These are phyloP conservation scores for Tamandua tetradactyla DNA, from an alignment of 2,797 vertebrate genomes.

Conservation along the genomic window DNA sequence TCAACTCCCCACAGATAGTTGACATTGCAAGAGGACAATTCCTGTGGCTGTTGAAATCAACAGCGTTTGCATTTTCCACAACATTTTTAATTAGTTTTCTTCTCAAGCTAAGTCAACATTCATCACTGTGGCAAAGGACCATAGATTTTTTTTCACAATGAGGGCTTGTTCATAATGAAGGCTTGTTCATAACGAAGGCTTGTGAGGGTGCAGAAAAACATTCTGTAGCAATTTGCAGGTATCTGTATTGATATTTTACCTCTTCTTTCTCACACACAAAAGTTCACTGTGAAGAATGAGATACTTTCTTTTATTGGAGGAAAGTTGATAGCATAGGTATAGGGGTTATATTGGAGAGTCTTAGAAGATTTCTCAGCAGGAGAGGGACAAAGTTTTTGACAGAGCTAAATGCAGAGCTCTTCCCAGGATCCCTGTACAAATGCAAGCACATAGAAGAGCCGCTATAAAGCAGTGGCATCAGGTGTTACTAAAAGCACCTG, in stretches of 20 bases:
- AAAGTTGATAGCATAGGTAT: background rate
- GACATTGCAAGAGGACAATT: constrained; percentile 17
- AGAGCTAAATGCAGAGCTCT: background rate
- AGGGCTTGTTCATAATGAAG: too few species aligned
- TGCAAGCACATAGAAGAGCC: background rate
- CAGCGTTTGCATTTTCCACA: constrained; percentile 63
- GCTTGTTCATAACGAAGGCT: background rate
- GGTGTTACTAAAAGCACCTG: background rate
- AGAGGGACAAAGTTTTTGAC: background rate
- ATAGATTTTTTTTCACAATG: constrained; percentile 43
- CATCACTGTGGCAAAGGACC: background rate
- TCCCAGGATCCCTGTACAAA: background rate
- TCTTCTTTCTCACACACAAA: background rate
- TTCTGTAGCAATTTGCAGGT: background rate
- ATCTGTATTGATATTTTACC: background rate
- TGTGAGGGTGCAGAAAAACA: background rate
- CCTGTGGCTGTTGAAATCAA: constrained; percentile 64
- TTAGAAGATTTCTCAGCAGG: background rate
- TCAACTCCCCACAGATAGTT: constrained; percentile 13
- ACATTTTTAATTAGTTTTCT: constrained; percentile 76
- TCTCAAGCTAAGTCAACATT: constrained; percentile 71
- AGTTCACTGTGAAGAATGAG: background rate
- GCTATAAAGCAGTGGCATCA: background rate
- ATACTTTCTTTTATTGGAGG: background rate
- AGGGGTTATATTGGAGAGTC: background rate